Evolutionary conservation across 2,113 vertebrate genomes (phyloP).

Genomic region (Elaphurus davidianus): DNA sequence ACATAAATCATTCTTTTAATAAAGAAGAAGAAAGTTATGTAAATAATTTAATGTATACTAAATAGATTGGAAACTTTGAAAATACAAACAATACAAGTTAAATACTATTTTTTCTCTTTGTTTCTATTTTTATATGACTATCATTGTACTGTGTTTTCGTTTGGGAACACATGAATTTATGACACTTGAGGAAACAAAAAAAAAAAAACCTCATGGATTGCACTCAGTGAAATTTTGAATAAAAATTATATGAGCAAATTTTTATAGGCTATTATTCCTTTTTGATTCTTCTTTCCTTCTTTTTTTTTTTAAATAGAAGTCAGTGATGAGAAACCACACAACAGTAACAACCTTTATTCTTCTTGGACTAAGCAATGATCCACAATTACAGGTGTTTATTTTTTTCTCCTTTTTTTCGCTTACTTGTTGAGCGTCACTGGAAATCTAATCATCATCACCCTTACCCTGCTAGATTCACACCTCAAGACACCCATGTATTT

Average conservation of each 20-base stretch:
- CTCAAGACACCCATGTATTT: constrained; percentile 69
- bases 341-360: constrained; percentile 57
- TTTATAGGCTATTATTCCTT: background rate
- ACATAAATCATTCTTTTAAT: background rate
- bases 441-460: constrained; percentile 57
- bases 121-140: background rate
- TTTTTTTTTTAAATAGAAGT: background rate
- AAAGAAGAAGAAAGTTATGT: background rate
- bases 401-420: constrained; percentile 55
- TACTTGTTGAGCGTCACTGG: constrained; percentile 39
- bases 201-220: background rate
- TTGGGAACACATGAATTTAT: background rate
- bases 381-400: constrained; percentile 22
- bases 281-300: background rate
- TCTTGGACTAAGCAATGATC: constrained; percentile 59
- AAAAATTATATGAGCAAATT: background rate
- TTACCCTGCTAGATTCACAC: constrained; percentile 50
- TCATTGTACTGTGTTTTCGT: background rate
- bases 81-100: background rate
- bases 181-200: background rate
- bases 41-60: background rate
- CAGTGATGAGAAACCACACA: constrained; percentile 48
- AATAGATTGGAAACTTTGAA: background rate
- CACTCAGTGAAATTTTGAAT: background rate
- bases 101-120: background rate